Evolutionary conservation across 2,888 invertebrate species (phyloP), one percentile per base, ranked within the genome.

Genomic region (Cryptocheilus praepositus): DNA sequence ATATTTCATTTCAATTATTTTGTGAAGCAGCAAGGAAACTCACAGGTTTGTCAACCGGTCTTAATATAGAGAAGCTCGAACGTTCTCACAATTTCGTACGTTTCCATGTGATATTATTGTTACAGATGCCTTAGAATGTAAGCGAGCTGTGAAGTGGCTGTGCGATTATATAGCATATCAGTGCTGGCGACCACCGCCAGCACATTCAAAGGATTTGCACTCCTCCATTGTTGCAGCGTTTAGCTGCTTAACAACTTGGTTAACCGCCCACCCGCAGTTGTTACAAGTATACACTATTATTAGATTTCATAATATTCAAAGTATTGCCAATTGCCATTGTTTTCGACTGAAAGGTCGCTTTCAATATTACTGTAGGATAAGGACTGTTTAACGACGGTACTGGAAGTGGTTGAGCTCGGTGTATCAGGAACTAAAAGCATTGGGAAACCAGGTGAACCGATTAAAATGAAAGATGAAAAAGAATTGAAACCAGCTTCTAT

Each of bases 151-250:
- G 21, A 98, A 98, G 84, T 98, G 98, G 96, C 93, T 99, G 66
- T 99, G 99, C 90, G 98, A 99, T 90, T 99, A 98, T 90, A 98
- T 99, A 82, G 94, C 96, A 62, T 95, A 95, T 88, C 98, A 98
- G 88, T 98, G 98, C 90, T 95, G 95, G 82, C 93, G 97, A 74
- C 98, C 97, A 62, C 98, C 96, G 62, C 98, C 94, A 66, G 96
- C 95, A 52, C 97, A 98, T 90, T 97, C 96, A 57, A 95, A 97
- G 88, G 97, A 97, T 90, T 91, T 97, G 75, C 98, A 98, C 90
- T 98, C 98, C 21, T 95, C 97, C 56, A 96, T 97, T 71, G 96
- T 98, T 82, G 95, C 96, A 79, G 94, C 99, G 65, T 96, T 98
- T 91, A 91, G 95, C 86, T 95, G 98, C 90, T 92, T 98, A 85